These are phyloP conservation scores for Ariopsis seemanni DNA, from an alignment of 2,113 vertebrate species.

Conservation along the genomic window DNA sequence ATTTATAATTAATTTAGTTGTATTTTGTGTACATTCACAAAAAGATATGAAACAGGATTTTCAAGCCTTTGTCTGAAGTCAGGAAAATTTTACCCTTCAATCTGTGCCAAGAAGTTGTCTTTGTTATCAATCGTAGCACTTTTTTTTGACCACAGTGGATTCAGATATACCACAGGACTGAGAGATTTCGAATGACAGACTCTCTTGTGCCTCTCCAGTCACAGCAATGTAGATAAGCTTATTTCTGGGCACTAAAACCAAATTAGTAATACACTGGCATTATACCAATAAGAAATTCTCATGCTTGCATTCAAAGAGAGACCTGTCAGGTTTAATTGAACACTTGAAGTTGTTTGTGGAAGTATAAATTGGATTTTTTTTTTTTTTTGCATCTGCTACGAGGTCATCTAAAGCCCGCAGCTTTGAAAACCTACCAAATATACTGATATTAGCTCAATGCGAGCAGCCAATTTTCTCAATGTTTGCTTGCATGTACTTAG, in stretches of 20 bases:
- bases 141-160: background rate
- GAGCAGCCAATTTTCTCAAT: background rate
- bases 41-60: background rate
- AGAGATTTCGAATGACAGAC: background rate
- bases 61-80: background rate
- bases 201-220: background rate
- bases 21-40: background rate
- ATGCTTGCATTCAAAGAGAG: background rate
- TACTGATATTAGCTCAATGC: background rate
- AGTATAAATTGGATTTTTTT: background rate
- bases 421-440: background rate
- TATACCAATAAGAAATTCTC: slow-evolving; percentile 1
- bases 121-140: background rate
- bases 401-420: background rate
- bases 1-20: background rate
- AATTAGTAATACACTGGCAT: background rate
- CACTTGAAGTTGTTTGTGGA: background rate
- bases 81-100: background rate
- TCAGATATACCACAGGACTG: background rate
- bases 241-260: background rate
- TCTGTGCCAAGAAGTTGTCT: background rate
- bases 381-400: background rate
- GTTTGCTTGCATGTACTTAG: background rate
- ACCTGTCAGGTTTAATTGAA: background rate
- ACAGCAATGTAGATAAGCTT: background rate